phyloP scores from a whole-genome alignment of 2,797 vertebrate genomes.

The Neostethus bicornis region DNA sequence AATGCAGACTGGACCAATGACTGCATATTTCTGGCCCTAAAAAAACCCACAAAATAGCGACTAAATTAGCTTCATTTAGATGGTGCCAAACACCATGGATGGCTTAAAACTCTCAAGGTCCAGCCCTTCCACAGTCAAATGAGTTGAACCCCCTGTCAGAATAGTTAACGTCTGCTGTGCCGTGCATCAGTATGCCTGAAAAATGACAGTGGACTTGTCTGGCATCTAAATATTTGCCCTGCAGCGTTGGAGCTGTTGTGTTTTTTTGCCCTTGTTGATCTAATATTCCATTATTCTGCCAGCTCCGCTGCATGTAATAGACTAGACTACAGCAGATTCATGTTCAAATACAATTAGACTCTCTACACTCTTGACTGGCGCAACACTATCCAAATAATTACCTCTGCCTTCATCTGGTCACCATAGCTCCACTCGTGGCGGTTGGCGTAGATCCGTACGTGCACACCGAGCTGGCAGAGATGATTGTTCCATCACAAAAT shows the following conservation, averaged over 20 bases:
- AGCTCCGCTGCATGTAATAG: slow-evolving; percentile 52
- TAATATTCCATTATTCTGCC: slow-evolving; percentile 69
- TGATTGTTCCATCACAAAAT: slow-evolving; percentile 32
- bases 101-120: too few relatives aligned
- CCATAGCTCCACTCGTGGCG: slow-evolving; percentile 24
- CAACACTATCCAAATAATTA: slow-evolving; percentile 67
- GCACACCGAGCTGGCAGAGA: slow-evolving; percentile 35
- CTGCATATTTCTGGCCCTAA: too few relatives aligned
- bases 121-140: too few relatives aligned
- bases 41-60: too few relatives aligned
- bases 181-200: slow-evolving; percentile 5
- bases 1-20: too few relatives aligned
- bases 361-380: slow-evolving; percentile 52
- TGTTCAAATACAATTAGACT: slow-evolving; percentile 66
- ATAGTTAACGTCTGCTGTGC: slow-evolving; percentile 1
- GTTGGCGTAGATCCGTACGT: slow-evolving; percentile 31
- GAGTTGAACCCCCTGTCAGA: slow-evolving; percentile 6
- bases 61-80: too few relatives aligned
- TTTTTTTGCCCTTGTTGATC: slow-evolving; percentile 46
- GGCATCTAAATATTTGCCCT: slow-evolving; percentile 36
- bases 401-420: slow-evolving; percentile 51
- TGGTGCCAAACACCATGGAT: too few relatives aligned
- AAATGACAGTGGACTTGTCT: slow-evolving; percentile 23
- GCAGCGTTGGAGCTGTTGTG: slow-evolving; percentile 33
- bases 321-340: slow-evolving; percentile 64